These are phyloP conservation scores for Leucoraja ocellata DNA, from an alignment of 2,797 vertebrate genomes.

Conservation along the genomic window DNA sequence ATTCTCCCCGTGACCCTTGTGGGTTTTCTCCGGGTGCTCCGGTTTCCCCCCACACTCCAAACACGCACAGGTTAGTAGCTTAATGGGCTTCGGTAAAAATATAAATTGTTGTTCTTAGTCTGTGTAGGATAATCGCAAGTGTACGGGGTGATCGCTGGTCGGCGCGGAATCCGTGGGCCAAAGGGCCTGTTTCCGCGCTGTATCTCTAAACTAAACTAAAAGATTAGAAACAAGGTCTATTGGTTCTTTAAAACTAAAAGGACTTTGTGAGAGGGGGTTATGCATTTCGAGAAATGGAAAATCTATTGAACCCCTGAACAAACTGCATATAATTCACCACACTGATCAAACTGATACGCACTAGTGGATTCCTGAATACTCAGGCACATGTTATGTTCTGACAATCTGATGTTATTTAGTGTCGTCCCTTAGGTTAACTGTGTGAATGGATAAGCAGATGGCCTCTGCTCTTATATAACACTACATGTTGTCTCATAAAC, in stretches of 20 bases:
- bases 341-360: neutral
- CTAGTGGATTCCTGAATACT: neutral
- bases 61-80: too few species aligned
- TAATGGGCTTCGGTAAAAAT: too few species aligned
- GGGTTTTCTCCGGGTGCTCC: too few species aligned
- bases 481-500: neutral
- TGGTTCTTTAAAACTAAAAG: neutral
- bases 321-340: neutral
- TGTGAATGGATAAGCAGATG: conserved; percentile 20
- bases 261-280: neutral
- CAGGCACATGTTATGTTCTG: neutral
- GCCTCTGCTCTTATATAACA: neutral
- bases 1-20: too few species aligned
- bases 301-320: neutral
- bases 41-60: too few species aligned
- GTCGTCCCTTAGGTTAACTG: neutral
- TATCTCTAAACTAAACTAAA: too few species aligned
- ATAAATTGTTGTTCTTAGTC: too few species aligned
- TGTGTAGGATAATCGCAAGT: too few species aligned
- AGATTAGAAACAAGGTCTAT: neutral
- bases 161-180: too few species aligned
- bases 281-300: neutral
- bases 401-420: conserved; percentile 21
- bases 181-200: too few species aligned
- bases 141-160: too few species aligned